Percentiles rank a stretch among this genome's conserved stretches.
Conservation (phyloP, 53 echinoderm and acorn worm species). For the Actinopyga echinites region DNA sequence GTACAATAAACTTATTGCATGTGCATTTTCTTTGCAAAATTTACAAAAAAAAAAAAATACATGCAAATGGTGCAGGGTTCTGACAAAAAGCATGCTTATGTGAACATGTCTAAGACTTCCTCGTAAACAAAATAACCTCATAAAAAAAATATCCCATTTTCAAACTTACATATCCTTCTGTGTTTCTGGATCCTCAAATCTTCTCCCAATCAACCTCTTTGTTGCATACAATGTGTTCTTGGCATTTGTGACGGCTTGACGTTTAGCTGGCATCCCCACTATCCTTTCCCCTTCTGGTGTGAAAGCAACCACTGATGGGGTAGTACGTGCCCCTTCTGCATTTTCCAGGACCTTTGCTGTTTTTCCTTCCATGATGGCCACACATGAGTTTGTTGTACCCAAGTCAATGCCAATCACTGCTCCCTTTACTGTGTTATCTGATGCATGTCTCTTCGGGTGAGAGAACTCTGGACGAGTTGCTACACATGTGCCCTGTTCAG, state of each 20-base stretch:
- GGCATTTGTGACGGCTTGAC: constrained; percentile 98
- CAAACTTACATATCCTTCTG: constrained; percentile 95
- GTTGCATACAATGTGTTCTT: constrained; percentile 87
- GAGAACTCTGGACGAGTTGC: constrained; percentile 22
- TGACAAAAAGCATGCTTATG: too few species aligned
- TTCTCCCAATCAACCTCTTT: constrained; percentile 89
- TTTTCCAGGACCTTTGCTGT: constrained; percentile 87
- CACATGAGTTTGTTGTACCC: constrained; percentile 98
- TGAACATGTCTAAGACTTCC: background rate
- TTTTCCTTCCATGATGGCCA: constrained; percentile 96
- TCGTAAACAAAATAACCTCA: background rate
- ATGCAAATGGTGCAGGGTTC: too few species aligned
- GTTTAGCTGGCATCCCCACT: constrained; percentile 95
- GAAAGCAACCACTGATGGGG: constrained; percentile 96
- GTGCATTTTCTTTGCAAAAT: too few species aligned
- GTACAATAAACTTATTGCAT: too few species aligned
- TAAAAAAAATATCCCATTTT: background rate
- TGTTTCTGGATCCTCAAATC: constrained; percentile 82
- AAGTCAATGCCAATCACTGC: constrained; percentile 91
- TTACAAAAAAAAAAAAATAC: background rate
- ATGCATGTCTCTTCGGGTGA: constrained; percentile 69
- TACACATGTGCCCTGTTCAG: constrained; percentile 69
- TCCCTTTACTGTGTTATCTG: constrained; percentile 74
- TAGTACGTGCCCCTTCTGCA: constrained; percentile 94
- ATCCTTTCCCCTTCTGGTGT: constrained; percentile 84